Percentiles rank a stretch among this genome's conserved stretches.
phyloP scores from a whole-genome alignment of 2,113 vertebrate species.

The Cyphomyrus discorhynchus region DNA sequence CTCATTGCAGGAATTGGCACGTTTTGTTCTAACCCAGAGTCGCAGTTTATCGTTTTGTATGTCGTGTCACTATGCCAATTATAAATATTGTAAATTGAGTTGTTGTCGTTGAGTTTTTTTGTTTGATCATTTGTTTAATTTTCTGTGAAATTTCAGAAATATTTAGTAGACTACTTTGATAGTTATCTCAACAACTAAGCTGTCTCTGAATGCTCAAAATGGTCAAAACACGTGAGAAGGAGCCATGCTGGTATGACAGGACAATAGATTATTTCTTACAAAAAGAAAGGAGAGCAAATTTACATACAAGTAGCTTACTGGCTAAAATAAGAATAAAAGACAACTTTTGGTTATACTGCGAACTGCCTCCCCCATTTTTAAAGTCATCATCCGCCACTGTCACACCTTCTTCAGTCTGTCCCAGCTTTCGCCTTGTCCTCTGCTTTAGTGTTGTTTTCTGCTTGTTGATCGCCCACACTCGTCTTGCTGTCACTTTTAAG shows the following conservation, averaged over 20 bases:
- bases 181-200: too few relatives aligned
- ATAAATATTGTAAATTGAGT: too few relatives aligned
- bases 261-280: not conserved
- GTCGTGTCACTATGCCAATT: too few relatives aligned
- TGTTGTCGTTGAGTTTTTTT: not conserved
- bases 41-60: too few relatives aligned
- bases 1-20: too few relatives aligned
- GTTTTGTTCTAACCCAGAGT: too few relatives aligned
- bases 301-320: not conserved
- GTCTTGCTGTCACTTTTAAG: not conserved
- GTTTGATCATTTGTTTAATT: not conserved
- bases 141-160: not conserved
- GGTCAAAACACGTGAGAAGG: not conserved
- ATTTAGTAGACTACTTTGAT: not conserved
- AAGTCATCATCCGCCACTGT: not conserved
- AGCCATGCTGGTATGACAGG: not conserved
- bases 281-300: not conserved
- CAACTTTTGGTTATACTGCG: not conserved
- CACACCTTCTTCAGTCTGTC: not conserved
- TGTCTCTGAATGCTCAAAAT: not conserved
- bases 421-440: not conserved
- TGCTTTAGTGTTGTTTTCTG: not conserved
- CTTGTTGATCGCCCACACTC: not conserved
- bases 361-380: not conserved
- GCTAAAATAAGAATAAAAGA: not conserved